Conservation (phyloP, 2,113 vertebrate species). For the Chamaea fasciata region DNA sequence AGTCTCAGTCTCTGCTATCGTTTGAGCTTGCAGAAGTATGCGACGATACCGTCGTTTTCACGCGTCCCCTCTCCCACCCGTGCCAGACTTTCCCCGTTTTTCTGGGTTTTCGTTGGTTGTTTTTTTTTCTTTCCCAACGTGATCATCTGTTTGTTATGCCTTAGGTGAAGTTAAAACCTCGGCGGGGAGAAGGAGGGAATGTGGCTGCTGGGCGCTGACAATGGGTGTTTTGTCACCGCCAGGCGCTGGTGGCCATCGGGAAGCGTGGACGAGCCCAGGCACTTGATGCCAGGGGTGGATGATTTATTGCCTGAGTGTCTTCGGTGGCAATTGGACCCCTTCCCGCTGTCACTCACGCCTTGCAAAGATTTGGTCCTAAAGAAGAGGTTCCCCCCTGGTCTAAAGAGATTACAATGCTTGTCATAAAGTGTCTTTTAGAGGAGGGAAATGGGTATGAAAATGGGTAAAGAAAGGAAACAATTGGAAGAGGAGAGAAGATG, state of each 20-base stretch:
- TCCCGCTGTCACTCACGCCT: constrained; percentile 92
- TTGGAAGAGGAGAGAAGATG: constrained; percentile 86
- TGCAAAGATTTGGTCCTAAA: constrained; percentile 83
- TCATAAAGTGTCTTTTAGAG: constrained; percentile 90
- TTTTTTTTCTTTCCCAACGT: not conserved
- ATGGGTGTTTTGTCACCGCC: constrained; percentile 87
- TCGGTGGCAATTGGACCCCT: constrained; percentile 91
- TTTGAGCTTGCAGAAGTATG: not conserved
- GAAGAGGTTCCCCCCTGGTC: constrained; percentile 82
- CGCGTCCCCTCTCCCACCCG: not conserved
- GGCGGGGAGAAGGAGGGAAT: constrained; percentile 65
- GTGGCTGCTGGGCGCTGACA: constrained; percentile 76
- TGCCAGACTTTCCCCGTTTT: not conserved
- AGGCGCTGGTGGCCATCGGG: constrained; percentile 83
- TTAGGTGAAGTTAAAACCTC: constrained; percentile 69
- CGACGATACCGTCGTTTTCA: rapidly evolving
- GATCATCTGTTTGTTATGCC: constrained; percentile 30
- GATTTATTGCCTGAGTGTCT: constrained; percentile 97
- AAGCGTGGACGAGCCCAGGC: constrained; percentile 79
- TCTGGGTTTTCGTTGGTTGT: too few relatives aligned
- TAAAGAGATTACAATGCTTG: constrained; percentile 92
- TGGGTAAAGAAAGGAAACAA: constrained; percentile 83
- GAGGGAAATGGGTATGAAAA: constrained; percentile 83
- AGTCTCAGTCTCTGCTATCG: not conserved
- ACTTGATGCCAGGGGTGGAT: constrained; percentile 86